Evolutionary conservation across 2,113 vertebrate species (phyloP).

Genomic region (Vulpes lagopus): DNA sequence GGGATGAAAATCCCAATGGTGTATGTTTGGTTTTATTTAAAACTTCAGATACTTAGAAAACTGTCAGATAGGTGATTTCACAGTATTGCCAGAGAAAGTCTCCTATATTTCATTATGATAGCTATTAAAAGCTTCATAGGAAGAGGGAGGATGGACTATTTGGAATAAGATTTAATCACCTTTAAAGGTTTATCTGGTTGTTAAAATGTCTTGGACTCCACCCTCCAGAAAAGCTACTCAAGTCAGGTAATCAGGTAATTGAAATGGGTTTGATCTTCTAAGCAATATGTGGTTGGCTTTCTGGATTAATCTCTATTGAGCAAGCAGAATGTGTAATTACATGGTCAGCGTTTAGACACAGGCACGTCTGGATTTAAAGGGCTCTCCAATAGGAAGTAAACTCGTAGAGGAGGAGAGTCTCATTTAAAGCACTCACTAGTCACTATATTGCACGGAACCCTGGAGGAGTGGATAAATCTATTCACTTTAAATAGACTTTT

Average conservation of each 20-base stretch:
- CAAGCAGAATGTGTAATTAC: background rate
- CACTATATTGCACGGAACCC: background rate
- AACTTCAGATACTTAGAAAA: constrained; percentile 25
- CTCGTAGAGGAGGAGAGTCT: background rate
- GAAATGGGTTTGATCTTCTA: constrained; percentile 29
- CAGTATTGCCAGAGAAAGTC: background rate
- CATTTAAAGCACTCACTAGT: background rate
- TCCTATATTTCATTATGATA: background rate
- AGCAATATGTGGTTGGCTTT: constrained; percentile 46
- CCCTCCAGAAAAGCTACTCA: constrained; percentile 57
- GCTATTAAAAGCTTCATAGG: background rate
- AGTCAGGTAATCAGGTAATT: constrained; percentile 34
- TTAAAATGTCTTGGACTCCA: constrained; percentile 57
- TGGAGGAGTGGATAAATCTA: background rate
- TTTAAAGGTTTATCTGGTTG: constrained; percentile 55
- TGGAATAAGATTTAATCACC: constrained; percentile 36
- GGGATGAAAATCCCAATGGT: background rate
- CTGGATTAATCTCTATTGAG: constrained; percentile 14
- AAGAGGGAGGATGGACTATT: background rate
- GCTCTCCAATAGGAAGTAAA: background rate
- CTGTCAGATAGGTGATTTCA: background rate
- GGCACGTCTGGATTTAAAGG: background rate
- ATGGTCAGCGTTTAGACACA: constrained; percentile 17
- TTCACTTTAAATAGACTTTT: background rate
- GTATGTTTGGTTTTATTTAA: constrained; percentile 21